Evolutionary conservation across 2,888 invertebrate genomes (phyloP).

Genomic region (Lordiphosa andalusiaca): DNA sequence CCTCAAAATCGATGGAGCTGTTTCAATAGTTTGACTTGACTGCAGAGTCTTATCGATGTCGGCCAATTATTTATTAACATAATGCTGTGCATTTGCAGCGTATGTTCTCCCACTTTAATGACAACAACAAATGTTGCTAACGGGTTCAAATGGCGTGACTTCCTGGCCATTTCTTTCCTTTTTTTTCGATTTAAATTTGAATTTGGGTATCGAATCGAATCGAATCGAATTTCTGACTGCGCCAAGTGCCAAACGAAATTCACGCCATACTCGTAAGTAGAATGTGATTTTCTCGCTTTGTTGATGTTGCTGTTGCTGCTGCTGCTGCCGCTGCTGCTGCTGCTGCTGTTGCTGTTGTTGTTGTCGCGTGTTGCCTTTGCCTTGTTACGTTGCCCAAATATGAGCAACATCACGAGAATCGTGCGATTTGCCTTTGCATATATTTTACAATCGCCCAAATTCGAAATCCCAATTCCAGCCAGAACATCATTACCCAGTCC

Average conservation of each 20-base stretch:
- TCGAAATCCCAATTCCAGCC: slow-evolving; percentile 41
- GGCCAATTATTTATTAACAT: slow-evolving; percentile 40
- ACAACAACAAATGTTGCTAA: slow-evolving; percentile 57
- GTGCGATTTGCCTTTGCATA: slow-evolving; percentile 76
- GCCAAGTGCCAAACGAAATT: slow-evolving; percentile 44
- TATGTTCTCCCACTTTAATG: slow-evolving; percentile 31
- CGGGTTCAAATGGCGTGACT: slow-evolving; percentile 74
- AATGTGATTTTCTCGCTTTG: slow-evolving; percentile 70
- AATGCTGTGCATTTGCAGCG: slow-evolving; percentile 23
- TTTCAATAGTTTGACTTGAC: no score
- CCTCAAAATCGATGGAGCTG: no score
- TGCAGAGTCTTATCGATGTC: no score
- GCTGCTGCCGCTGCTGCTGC: no score
- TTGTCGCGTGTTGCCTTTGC: slow-evolving; percentile 64
- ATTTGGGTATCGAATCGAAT: slow-evolving; percentile 61
- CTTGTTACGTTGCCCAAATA: slow-evolving; percentile 77
- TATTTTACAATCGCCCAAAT: slow-evolving; percentile 66
- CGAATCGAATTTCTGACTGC: slow-evolving; percentile 17
- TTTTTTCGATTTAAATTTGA: slow-evolving; percentile 65
- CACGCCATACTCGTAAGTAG: slow-evolving; percentile 69
- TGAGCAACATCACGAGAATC: slow-evolving; percentile 79
- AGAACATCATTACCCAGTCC: slow-evolving; percentile 64
- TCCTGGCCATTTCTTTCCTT: slow-evolving; percentile 58
- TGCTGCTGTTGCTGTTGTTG: slow-evolving; percentile 47
- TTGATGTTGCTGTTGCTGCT: slow-evolving; percentile 32